Conservation (phyloP, 2,888 invertebrate species). For the Autographa pulchrina region DNA sequence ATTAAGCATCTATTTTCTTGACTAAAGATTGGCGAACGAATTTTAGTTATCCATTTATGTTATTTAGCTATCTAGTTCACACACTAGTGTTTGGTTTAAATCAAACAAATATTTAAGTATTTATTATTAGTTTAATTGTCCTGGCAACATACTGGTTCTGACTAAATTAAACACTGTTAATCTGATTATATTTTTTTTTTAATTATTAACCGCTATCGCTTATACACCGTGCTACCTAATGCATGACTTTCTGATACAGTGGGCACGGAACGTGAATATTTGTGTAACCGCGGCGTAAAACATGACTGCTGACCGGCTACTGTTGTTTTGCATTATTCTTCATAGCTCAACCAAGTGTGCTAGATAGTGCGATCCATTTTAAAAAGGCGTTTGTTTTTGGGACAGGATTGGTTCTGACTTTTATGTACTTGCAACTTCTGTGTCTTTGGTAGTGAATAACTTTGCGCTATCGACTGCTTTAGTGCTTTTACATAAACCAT, state of each 20-base stretch:
- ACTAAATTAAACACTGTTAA: no score
- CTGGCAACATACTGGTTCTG: no score
- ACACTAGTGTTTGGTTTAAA: no score
- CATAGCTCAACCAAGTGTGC: slow-evolving; percentile 50
- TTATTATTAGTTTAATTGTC: no score
- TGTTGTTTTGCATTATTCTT: slow-evolving; percentile 53
- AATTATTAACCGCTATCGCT: slow-evolving; percentile 39
- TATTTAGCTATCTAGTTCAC: no score
- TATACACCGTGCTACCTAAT: slow-evolving; percentile 40
- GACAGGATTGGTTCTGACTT: slow-evolving; percentile 23
- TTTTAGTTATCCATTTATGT: no score
- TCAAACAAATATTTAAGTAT: no score
- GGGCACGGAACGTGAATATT: slow-evolving; percentile 76
- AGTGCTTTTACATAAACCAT: no score
- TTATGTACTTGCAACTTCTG: background rate
- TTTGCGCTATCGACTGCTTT: background rate
- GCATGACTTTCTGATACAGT: slow-evolving; percentile 84
- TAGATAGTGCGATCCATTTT: slow-evolving; percentile 46
- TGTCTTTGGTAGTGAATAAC: background rate
- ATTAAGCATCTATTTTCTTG: no score
- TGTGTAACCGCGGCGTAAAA: slow-evolving; percentile 74
- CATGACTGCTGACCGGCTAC: slow-evolving; percentile 68
- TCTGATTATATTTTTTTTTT: no score
- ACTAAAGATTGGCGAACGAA: no score
- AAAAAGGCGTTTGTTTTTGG: slow-evolving; percentile 36